Base-by-base conservation (phyloP, 1,140 invertebrate genomes). In the Drosophila sucinea region DNA sequence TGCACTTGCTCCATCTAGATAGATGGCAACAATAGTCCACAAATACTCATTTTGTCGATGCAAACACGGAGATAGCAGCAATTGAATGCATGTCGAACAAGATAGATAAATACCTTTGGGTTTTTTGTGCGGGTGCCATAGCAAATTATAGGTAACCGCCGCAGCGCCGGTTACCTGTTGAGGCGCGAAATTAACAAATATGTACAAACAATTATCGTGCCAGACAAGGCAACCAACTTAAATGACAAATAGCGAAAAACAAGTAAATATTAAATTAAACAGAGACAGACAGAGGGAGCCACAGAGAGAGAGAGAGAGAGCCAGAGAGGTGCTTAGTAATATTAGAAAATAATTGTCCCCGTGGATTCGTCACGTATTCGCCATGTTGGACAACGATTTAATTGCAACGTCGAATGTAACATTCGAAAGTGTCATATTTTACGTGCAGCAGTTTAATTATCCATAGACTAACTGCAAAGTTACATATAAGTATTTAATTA, bases 81-180 rank as follows among this genome's bases (percentile, higher is more conserved):
- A 56, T 67, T 67, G 29, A 86, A 61, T 79, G 74, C 70, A 72
- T 86, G 78, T 79, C 61, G 58, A 67, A 63, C 82, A 76, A 79
- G 71, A 38, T 40, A 38, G 35, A 38, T 38, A 38, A 38, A 38
- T 38, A 32, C 40, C 40, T 41, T 44, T 60, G 10, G 7, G 44
- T 51, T 32, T 38, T 67, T 63, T 73, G 62, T 63, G 67, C 71
- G 55, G 71, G 71, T 66, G 60, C 44, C 55, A 60, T 60, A 65
- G 66, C 64, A 75, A 72, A 79, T 86, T 83, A 65, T 61, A 51
- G 23, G 7, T 51, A 27, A 25, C 44, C 17, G 2, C 17, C 17
- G 17, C 17, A 17, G 17, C 17, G 17, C 17, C 17, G 7, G 2
- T 1, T 51, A 83, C 67, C 77, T 67, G 77, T 55, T 83, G 67